phyloP scores from a whole-genome alignment of 2,888 invertebrate species.

The Scaptomyza polygonia region DNA sequence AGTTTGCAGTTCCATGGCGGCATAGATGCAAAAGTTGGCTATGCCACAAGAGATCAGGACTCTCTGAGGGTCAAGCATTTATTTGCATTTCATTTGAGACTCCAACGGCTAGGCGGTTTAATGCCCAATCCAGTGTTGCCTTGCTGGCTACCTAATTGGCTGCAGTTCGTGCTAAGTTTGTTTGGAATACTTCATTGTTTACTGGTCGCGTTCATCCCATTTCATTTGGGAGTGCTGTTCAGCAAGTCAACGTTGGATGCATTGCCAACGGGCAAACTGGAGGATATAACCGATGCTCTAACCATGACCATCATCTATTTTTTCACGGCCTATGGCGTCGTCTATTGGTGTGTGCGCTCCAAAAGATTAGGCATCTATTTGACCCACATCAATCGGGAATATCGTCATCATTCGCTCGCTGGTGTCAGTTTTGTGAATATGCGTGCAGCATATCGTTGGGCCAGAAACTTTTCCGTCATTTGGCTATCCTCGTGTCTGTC shows the following conservation, averaged over 20 bases:
- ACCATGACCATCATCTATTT: slow-evolving; percentile 78
- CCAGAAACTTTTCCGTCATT: slow-evolving; percentile 50
- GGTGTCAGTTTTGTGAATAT: slow-evolving; percentile 79
- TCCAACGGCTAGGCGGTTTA: slow-evolving; percentile 63
- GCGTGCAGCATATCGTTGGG: slow-evolving; percentile 47
- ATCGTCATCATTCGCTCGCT: slow-evolving; percentile 80
- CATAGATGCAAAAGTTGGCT: slow-evolving; percentile 42
- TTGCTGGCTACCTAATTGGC: slow-evolving; percentile 35
- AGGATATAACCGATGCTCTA: slow-evolving; percentile 78
- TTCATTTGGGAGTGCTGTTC: slow-evolving; percentile 72
- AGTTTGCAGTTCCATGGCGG: slow-evolving; percentile 61
- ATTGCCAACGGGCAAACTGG: slow-evolving; percentile 66
- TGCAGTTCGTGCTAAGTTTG: slow-evolving; percentile 14
- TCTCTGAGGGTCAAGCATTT: slow-evolving; percentile 48
- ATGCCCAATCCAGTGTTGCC: slow-evolving; percentile 53
- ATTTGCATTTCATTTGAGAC: slow-evolving; percentile 58
- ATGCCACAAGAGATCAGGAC: slow-evolving; percentile 54
- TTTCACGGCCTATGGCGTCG: slow-evolving; percentile 68
- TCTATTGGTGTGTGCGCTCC: slow-evolving; percentile 72
- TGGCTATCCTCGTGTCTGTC: slow-evolving; percentile 72
- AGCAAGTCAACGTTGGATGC: slow-evolving; percentile 68
- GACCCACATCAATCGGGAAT: slow-evolving; percentile 59
- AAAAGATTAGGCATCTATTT: slow-evolving; percentile 52
- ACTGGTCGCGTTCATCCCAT: slow-evolving; percentile 47
- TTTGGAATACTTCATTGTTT: slow-evolving; percentile 33